Evolutionary conservation across 2,888 invertebrate species (phyloP), one percentile per base, ranked within the genome.

Genomic region (Gisinianus flammeolus): DNA sequence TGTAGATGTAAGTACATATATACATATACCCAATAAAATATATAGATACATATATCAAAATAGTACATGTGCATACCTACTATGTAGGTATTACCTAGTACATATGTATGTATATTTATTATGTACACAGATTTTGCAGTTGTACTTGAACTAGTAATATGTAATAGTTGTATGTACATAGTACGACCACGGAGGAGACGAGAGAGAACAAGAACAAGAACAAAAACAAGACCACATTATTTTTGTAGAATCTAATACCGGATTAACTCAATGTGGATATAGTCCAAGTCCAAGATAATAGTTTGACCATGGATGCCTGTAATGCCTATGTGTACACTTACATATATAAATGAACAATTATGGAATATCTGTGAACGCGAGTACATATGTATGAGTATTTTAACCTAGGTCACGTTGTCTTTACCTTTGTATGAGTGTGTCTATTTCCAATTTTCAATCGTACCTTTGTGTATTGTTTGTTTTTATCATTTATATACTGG

Each of bases 211-310:
- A 58, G 58, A 58, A 24, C 58, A 24, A 58, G 22, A 58, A 58
- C 58, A 58, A 58, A 22, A 54, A 54, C 54, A 22, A 62, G 62
- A 62, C 62, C 62, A 62, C 62, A 62, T 26, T 62, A 62, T 62
- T 62, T 62, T 62, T 62, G 28, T 62, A 62, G 62, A 62, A 62
- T 26, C 3, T 62, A 62, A 62, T 62, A 24, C 62, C 62, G 62
- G 62, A 62, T 28, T 62, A 62, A 19, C 19, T 44, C 19, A 12
- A 35, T 35, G 35, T 44, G 44, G 44, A 44, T 44, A 6, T 44
- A 12, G 44, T 44, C 44, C 44, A 44, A 44, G 44, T 44, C 44
- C 44, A 6, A 44, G 44, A 44, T 44, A 44, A 12, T 44, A 4
- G 44, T 19, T 44, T 44, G 44, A 44, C 44, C 44, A 44, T 44